Base-by-base conservation (phyloP, 2,888 invertebrate genomes). In the Phlogophora meticulosa region DNA sequence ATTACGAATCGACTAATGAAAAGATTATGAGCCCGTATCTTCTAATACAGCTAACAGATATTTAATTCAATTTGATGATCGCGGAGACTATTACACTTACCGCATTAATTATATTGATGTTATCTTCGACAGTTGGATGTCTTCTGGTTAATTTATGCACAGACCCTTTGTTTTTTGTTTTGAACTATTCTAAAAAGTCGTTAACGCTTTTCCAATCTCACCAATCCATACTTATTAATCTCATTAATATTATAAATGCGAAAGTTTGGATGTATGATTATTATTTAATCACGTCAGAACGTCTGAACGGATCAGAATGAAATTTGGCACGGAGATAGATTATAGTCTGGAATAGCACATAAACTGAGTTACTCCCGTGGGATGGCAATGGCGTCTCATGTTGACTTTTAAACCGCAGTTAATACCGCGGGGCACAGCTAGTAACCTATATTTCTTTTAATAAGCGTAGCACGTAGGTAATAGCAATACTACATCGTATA, bases 1-100 rank as follows among this genome's bases (percentile, higher is more conserved):
- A 64, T 58, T 42, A 52, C 53, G 52, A 57, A n/a, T 56, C 38
- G 36, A 56, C 57, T 57, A 69, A 70, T 67, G 45, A 52, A 69
- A 46, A 38, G 36, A 75, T 46, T 40, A 75, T 45, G 68, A 66
- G 7, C 55, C 28, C 48, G 75, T 48, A 53, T 42, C n/a, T 5
- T 67, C 17, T 53, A 66, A 67, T 67, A 17, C 13, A 53, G 40
- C 28, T 69, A 52, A 66, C 13, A 40, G 10, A 52, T 34, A 40
- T 34, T 45, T 20, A 40, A 49, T 70, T 71, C 9, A 45, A 65
- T 69, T 64, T 42, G 13, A 34, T 38, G 36, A 22, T 42, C 13
- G 24, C 36, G 49, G 24, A 43, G n/a, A 20, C 43, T 57, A 40
- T 58, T 58, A 15, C 17, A 63, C 7, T 10, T 22, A 40, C 11